These are phyloP conservation scores for Chamaetylas fuelleborni DNA, from an alignment of 2,113 vertebrate species.

Conservation along the genomic window DNA sequence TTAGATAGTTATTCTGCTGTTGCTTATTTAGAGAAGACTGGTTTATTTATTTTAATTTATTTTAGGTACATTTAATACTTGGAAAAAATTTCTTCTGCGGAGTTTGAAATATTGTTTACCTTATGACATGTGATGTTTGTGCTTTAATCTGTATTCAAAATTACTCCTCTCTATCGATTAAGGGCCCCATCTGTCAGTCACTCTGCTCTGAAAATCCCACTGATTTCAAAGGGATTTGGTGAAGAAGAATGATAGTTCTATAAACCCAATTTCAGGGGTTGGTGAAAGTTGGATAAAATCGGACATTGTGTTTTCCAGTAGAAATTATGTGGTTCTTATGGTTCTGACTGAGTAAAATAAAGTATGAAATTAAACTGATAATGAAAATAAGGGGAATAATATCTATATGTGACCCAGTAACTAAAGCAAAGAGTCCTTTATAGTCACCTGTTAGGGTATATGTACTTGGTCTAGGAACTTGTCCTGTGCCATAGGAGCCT, in stretches of 20 bases:
- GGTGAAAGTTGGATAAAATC: background rate
- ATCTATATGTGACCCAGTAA: background rate
- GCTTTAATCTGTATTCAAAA: background rate
- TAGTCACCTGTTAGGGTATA: background rate
- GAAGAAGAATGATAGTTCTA: background rate
- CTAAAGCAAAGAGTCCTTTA: background rate
- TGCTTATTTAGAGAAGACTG: background rate
- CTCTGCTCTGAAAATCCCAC: constrained; percentile 7
- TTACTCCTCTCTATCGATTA: background rate
- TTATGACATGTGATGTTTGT: background rate
- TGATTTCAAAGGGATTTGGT: constrained; percentile 24
- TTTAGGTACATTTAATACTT: background rate
- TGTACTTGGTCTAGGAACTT: background rate
- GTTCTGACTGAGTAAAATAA: background rate
- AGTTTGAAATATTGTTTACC: background rate
- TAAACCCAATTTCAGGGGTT: background rate
- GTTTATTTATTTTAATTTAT: background rate
- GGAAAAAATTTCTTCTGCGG: background rate
- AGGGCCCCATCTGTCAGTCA: background rate
- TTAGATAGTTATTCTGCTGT: background rate
- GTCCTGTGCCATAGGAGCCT: background rate
- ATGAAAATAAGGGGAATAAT: background rate
- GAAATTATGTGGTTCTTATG: background rate
- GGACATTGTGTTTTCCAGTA: background rate
- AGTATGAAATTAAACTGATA: background rate